Conservation (phyloP, 2,888 invertebrate genomes). For the Lasioglossum malachurum region DNA sequence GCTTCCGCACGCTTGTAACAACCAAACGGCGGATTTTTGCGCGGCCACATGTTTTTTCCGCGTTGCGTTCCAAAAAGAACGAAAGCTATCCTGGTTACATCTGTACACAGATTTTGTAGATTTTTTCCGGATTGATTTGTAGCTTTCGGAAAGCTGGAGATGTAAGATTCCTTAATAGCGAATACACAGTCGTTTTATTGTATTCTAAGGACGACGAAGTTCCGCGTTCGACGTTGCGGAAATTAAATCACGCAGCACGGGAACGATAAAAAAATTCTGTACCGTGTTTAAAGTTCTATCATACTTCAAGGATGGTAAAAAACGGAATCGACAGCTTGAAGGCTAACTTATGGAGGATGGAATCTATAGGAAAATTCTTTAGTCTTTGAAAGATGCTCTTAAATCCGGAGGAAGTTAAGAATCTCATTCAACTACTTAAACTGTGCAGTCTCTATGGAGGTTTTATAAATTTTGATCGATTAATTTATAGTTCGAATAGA, state of each 20-base stretch:
- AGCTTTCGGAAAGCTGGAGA: not conserved
- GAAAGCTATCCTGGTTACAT: not conserved
- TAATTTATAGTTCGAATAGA: conserved; percentile 1
- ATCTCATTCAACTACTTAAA: conserved; percentile 1
- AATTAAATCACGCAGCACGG: not conserved
- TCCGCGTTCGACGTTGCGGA: no score
- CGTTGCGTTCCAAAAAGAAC: not conserved
- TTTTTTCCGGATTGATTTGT: not conserved
- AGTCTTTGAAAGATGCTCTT: not conserved
- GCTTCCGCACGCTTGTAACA: not conserved
- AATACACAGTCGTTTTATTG: not conserved
- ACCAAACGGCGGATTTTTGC: not conserved
- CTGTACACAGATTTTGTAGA: not conserved
- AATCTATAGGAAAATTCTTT: not conserved
- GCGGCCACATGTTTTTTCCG: not conserved
- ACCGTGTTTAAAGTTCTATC: not conserved
- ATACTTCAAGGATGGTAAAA: not conserved
- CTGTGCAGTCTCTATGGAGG: not conserved
- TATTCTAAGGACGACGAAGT: not conserved
- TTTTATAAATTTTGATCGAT: not conserved
- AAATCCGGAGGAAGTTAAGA: not conserved
- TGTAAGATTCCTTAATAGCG: not conserved
- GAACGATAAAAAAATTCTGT: not conserved
- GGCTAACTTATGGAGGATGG: not conserved
- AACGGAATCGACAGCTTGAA: not conserved